A percentile compares a stretch with the other conserved stretches of the same genome.
Evolutionary conservation across 2,888 invertebrate species (phyloP).

Genomic region (Temnothorax rugatulus): DNA sequence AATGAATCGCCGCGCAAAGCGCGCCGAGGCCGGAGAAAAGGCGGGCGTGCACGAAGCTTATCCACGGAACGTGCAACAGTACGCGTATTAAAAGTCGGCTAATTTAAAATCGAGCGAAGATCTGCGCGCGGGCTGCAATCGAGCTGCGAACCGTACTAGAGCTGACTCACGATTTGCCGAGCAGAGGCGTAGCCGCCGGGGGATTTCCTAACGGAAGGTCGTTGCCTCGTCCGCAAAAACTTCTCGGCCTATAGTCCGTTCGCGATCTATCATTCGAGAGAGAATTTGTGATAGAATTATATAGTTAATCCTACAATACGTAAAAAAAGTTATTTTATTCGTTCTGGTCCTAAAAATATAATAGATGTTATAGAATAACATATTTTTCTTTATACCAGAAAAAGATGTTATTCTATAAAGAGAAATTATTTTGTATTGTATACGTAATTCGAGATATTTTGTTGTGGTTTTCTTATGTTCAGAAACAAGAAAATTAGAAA

Average conservation of each 20-base stretch:
- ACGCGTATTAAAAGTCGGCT: constrained; percentile 81
- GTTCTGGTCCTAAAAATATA: background rate
- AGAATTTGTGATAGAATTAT: constrained; percentile 13
- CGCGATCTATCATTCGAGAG: background rate
- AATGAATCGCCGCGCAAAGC: constrained; percentile 47
- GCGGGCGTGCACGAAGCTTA: constrained; percentile 78
- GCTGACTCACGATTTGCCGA: constrained; percentile 80
- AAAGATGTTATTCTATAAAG: background rate
- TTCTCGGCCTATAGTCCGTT: background rate
- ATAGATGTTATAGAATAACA: too few relatives aligned
- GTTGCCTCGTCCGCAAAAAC: constrained; percentile 46
- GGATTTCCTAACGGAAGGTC: constrained; percentile 43
- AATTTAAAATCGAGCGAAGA: constrained; percentile 83
- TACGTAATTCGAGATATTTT: background rate
- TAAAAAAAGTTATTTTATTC: background rate
- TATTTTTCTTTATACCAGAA: background rate
- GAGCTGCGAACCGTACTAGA: constrained; percentile 65
- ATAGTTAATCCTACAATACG: background rate
- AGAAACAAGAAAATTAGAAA: background rate
- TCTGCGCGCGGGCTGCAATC: constrained; percentile 75
- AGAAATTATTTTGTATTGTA: background rate
- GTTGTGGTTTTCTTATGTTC: background rate
- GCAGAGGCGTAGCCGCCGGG: constrained; percentile 58
- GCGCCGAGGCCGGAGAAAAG: constrained; percentile 67
- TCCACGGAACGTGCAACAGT: constrained; percentile 80